Base-by-base conservation (phyloP, 2,797 vertebrate genomes). In the Anisognathus igniventris region DNA sequence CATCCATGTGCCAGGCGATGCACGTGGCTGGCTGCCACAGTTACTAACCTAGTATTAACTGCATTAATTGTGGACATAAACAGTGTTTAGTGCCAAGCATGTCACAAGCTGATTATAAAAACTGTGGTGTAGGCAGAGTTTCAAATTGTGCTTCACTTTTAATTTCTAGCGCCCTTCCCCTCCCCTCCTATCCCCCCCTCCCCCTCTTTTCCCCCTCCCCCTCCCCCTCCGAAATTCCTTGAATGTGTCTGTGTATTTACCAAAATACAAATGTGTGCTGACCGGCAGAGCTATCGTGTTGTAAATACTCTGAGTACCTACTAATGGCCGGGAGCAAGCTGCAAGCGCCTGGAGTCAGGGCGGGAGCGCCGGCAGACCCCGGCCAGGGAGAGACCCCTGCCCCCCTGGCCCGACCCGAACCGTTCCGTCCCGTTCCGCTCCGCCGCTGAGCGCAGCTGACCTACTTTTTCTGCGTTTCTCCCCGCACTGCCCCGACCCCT, bases 21-120 rank as follows among this genome's bases (percentile, higher is more conserved):
- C 95, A 95, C 60, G 56, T 92, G 95, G 93, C 93, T 45, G 72
- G 8, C 88, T 86, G 93, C 83, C 86, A 70, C 88, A 25, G 47
- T 79, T 64, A 79, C 92, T 84, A 90, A 81, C 79, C 86, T 79
- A 62, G 64, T 53, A 94, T 88, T 93, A 90, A 81, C 92, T 88
- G 60, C 60, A 77, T 86, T 93, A 95, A 95, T 91, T 86, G 80
- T 22, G 74, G 92, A 90, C 88, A 86, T 84, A 93, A 96, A 94
- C 92, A 93, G 76, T 31, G 51, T 47, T 53, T 4, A 21, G 90
- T 91, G 92, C 95, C 93, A 95, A 93, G 64, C 83, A 25, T 76
- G 83, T 95, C 95, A 92, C 83, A 87, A 96, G 83, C 77, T 85
- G 90, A 81, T 95, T 88, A 94, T 76, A 92, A 96, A 96, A 90